These are phyloP conservation scores for Diorhabda sublineata DNA, from an alignment of 1,140 invertebrate species.

Conservation along the genomic window DNA sequence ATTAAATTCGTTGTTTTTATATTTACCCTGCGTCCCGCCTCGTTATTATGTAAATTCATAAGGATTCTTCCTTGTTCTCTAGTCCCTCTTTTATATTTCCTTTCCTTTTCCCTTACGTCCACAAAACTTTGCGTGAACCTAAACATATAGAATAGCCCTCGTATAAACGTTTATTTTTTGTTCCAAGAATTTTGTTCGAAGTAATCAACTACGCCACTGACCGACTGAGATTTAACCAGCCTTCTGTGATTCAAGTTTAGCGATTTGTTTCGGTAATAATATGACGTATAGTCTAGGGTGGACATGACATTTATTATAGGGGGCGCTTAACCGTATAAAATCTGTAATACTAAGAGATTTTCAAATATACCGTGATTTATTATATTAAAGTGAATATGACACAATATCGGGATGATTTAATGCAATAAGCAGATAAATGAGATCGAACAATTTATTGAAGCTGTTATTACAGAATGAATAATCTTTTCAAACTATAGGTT, in stretches of 20 bases:
- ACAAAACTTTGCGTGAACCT: slow-evolving; percentile 91
- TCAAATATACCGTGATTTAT: slow-evolving; percentile 6
- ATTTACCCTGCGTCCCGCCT: slow-evolving; percentile 85
- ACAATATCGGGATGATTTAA: background rate
- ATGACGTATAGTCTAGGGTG: slow-evolving; percentile 34
- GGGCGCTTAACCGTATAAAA: slow-evolving; percentile 23
- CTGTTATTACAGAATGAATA: too few relatives aligned
- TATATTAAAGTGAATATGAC: background rate
- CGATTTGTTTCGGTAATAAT: slow-evolving; percentile 30
- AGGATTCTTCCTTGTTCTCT: slow-evolving; percentile 74
- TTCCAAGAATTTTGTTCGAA: background rate
- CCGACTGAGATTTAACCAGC: background rate
- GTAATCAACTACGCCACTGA: background rate
- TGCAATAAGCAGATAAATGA: too few relatives aligned
- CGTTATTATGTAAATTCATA: slow-evolving; percentile 95
- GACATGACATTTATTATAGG: slow-evolving; percentile 28
- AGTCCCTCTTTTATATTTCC: slow-evolving; percentile 64
- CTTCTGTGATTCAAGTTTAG: slow-evolving; percentile 17
- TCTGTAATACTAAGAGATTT: slow-evolving; percentile 6
- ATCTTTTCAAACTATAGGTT: too few relatives aligned
- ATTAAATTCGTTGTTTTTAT: background rate
- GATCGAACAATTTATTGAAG: too few relatives aligned
- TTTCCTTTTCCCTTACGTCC: slow-evolving; percentile 79
- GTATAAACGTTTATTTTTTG: background rate
- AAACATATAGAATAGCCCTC: slow-evolving; percentile 30